A percentile compares a stretch with the other conserved stretches of the same genome.
These are phyloP conservation scores for Micropoecilia bifurca DNA, from an alignment of 2,797 vertebrate genomes.

Conservation along the genomic window DNA sequence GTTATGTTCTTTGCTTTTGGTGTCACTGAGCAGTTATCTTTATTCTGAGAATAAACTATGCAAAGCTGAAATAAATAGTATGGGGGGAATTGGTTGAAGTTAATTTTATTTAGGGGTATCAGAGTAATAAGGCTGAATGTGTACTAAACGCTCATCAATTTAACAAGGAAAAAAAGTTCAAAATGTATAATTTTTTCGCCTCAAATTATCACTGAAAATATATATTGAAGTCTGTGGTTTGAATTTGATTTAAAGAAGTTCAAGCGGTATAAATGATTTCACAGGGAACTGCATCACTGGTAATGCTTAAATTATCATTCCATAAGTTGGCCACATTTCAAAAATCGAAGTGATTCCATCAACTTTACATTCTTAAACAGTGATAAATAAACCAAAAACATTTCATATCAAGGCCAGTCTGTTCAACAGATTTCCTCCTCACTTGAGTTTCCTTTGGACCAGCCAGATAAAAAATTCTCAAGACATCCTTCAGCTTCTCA, in stretches of 20 bases:
- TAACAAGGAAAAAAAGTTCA: no score
- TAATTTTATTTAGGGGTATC: background rate
- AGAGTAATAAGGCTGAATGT: background rate
- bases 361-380: background rate
- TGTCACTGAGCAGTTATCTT: background rate
- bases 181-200: no score
- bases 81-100: background rate
- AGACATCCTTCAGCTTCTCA: constrained; percentile 90
- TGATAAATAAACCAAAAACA: background rate
- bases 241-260: background rate
- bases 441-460: constrained; percentile 93
- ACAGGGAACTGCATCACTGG: background rate
- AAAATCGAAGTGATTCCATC: background rate
- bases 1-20: background rate
- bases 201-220: background rate
- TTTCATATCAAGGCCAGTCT: constrained; percentile 15
- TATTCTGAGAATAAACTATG: background rate
- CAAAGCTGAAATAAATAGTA: background rate
- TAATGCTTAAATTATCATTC: background rate
- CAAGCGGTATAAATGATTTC: background rate
- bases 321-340: background rate
- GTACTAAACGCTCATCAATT: background rate
- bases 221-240: background rate
- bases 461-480: constrained; percentile 81
- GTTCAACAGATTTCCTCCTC: constrained; percentile 68